Conservation (phyloP, 2,888 invertebrate species). For the Neria commutata region DNA sequence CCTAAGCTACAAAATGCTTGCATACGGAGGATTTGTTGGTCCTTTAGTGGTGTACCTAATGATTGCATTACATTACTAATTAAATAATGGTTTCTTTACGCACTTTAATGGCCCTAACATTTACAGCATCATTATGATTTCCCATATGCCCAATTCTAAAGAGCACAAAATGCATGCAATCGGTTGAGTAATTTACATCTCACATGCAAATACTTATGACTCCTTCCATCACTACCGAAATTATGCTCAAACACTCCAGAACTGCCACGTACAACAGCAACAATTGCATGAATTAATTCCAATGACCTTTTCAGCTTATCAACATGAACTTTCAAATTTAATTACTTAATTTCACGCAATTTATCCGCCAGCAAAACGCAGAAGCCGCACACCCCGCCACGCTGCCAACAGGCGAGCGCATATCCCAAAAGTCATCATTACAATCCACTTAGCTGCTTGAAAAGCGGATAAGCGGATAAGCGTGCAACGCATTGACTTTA, state of each 20-base stretch:
- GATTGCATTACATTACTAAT: too few relatives aligned
- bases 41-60: too few relatives aligned
- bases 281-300: conserved; percentile 23
- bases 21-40: too few relatives aligned
- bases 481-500: neutral
- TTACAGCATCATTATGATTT: too few relatives aligned
- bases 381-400: conserved; percentile 17
- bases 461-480: conserved; percentile 1
- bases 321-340: conserved; percentile 45
- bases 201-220: too few relatives aligned
- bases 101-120: too few relatives aligned
- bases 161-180: too few relatives aligned
- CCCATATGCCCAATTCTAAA: too few relatives aligned
- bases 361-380: conserved; percentile 34
- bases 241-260: neutral
- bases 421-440: conserved; percentile 28
- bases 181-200: too few relatives aligned
- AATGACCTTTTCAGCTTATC: conserved; percentile 25
- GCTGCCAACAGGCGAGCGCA: conserved; percentile 7
- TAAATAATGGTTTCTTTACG: too few relatives aligned
- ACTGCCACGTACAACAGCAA: neutral
- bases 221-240: neutral
- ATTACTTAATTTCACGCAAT: conserved; percentile 59
- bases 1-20: too few relatives aligned
- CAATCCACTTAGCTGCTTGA: conserved; percentile 25